Evolutionary conservation across 1,140 invertebrate genomes (phyloP).

Genomic region (Tribolium castaneum): DNA sequence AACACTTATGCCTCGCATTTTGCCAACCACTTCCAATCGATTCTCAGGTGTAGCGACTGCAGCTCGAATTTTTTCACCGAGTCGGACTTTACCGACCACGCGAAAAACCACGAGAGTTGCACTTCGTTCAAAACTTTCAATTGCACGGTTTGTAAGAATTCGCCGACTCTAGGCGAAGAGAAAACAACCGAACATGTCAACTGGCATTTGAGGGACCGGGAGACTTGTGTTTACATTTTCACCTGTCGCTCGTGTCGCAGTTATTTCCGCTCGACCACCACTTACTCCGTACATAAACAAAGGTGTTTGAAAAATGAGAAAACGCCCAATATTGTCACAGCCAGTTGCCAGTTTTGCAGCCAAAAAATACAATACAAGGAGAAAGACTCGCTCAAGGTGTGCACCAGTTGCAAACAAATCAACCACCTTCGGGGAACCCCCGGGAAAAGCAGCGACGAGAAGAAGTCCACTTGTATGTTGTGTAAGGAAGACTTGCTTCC

Average conservation of each 20-base stretch:
- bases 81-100: slow-evolving; percentile 56
- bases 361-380: slow-evolving; percentile 43
- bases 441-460: not conserved
- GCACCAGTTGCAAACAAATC: slow-evolving; percentile 45
- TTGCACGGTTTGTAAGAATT: slow-evolving; percentile 51
- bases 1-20: slow-evolving; percentile 65
- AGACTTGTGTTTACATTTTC: slow-evolving; percentile 54
- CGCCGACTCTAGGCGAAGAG: slow-evolving; percentile 5
- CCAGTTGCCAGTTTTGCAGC: slow-evolving; percentile 44
- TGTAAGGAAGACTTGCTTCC: slow-evolving; percentile 49
- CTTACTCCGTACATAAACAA: slow-evolving; percentile 52
- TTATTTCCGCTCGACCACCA: slow-evolving; percentile 56
- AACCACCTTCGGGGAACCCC: slow-evolving; percentile 1
- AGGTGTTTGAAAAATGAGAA: slow-evolving; percentile 26
- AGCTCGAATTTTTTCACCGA: slow-evolving; percentile 61
- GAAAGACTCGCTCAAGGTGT: slow-evolving; percentile 22
- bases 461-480: slow-evolving; percentile 49
- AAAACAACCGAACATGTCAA: slow-evolving; percentile 51
- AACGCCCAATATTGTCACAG: slow-evolving; percentile 40
- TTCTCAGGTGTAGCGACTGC: slow-evolving; percentile 64
- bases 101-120: slow-evolving; percentile 39
- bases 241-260: slow-evolving; percentile 57
- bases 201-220: slow-evolving; percentile 50
- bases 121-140: slow-evolving; percentile 48
- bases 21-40: slow-evolving; percentile 63